Conservation (phyloP, 1,140 invertebrate genomes). For the Cydia pomonella region DNA sequence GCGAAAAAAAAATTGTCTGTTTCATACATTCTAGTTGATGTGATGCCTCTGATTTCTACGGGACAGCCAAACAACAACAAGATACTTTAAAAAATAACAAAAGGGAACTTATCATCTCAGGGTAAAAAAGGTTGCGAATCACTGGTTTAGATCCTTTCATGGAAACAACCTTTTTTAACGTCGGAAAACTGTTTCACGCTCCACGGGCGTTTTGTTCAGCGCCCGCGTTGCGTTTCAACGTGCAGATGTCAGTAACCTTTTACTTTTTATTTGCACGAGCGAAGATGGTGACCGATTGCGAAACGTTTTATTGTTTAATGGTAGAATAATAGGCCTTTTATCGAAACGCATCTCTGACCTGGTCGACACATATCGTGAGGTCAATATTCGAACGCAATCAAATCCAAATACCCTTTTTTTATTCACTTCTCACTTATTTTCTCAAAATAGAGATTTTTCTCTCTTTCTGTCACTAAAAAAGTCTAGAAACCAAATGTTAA, state of each 20-base stretch:
- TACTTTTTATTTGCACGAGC: neutral
- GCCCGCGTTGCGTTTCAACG: neutral
- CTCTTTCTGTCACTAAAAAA: no score
- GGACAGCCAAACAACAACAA: no score
- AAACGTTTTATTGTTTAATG: neutral
- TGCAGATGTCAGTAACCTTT: constrained; percentile 11
- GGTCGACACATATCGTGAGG: neutral
- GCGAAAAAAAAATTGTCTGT: no score
- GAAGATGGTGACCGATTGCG: constrained; percentile 7
- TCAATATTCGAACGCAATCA: neutral
- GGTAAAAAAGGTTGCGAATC: neutral
- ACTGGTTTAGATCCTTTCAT: neutral
- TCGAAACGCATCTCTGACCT: neutral
- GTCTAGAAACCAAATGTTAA: no score
- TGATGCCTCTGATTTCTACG: no score
- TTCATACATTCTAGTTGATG: no score
- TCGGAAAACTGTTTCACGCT: constrained; percentile 18
- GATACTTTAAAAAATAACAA: neutral
- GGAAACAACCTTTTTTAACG: neutral
- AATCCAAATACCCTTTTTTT: neutral
- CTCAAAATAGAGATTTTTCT: no score
- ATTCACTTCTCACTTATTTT: neutral
- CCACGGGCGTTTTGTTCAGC: neutral
- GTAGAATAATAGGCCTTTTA: neutral
- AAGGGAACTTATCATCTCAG: neutral